A percentile compares a stretch with the other conserved stretches of the same genome.
These are phyloP conservation scores for Macquaria australasica DNA, from an alignment of 2,113 vertebrate genomes.

Conservation along the genomic window DNA sequence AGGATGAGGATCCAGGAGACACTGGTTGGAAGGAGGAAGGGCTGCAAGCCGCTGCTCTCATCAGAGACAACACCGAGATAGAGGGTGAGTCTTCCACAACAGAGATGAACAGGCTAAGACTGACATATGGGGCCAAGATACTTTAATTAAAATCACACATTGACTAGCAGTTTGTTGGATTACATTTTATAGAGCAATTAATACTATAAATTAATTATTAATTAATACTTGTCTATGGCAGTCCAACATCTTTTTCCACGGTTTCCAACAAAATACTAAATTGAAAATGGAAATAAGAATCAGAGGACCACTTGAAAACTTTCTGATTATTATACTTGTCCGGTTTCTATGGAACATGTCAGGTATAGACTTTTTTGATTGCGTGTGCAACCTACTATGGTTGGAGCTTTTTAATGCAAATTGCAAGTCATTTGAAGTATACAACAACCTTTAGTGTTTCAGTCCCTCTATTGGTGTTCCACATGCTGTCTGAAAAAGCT, in stretches of 20 bases:
- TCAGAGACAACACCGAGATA: slow-evolving; percentile 85
- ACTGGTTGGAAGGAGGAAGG: slow-evolving; percentile 60
- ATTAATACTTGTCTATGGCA: background rate
- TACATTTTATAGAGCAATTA: background rate
- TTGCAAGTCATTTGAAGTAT: background rate
- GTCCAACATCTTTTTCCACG: no score
- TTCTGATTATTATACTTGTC: no score
- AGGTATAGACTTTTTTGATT: no score
- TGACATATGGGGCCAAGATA: background rate
- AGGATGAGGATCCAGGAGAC: slow-evolving; percentile 74
- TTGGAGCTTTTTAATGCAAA: background rate
- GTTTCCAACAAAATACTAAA: no score
- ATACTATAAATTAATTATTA: background rate
- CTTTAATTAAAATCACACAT: background rate
- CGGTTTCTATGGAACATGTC: no score
- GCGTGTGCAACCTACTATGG: no score
- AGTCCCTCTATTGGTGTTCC: background rate
- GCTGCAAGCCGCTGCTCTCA: slow-evolving; percentile 71
- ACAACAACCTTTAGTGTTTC: background rate
- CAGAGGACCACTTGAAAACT: no score
- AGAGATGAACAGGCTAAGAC: background rate
- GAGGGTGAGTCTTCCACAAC: slow-evolving; percentile 83
- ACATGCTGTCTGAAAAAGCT: background rate
- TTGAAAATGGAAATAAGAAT: no score
- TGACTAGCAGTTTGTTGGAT: background rate